These are phyloP conservation scores for Chascanopsetta lugubris DNA, from an alignment of 2,113 vertebrate genomes.

Conservation along the genomic window DNA sequence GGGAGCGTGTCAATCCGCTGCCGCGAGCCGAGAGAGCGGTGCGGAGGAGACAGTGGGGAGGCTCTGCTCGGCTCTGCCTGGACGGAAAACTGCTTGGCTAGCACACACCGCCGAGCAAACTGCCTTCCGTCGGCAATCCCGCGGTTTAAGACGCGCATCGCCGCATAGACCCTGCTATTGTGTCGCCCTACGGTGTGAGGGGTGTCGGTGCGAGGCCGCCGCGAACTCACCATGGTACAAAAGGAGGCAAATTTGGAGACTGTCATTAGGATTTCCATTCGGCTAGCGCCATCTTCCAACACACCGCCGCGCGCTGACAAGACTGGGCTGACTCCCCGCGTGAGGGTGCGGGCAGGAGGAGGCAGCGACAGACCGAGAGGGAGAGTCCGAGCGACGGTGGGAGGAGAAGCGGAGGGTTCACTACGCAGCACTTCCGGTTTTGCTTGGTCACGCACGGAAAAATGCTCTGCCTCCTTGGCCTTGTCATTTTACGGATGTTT, in stretches of 20 bases:
- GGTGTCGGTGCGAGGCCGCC: neutral
- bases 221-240: slow-evolving; percentile 95
- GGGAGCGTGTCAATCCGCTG: neutral
- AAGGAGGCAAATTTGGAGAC: slow-evolving; percentile 98
- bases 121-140: slow-evolving; percentile 21
- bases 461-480: too few relatives aligned
- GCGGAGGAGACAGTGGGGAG: slow-evolving; percentile 59
- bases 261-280: slow-evolving; percentile 99
- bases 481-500: too few relatives aligned
- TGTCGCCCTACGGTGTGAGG: too few relatives aligned
- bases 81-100: slow-evolving; percentile 70
- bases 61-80: slow-evolving; percentile 53
- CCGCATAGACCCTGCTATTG: neutral
- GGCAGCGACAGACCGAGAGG: slow-evolving; percentile 6
- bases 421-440: slow-evolving; percentile 38
- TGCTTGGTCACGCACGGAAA: neutral
- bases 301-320: slow-evolving; percentile 82
- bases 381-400: slow-evolving; percentile 53
- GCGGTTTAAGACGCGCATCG: slow-evolving; percentile 1
- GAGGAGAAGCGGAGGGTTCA: slow-evolving; percentile 31
- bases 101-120: slow-evolving; percentile 37
- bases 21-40: neutral
- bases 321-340: slow-evolving; percentile 68
- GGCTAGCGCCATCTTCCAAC: slow-evolving; percentile 95
- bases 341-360: slow-evolving; percentile 53